Base-by-base conservation (phyloP, 2,797 vertebrate genomes). In the Phataginus tetradactyla region DNA sequence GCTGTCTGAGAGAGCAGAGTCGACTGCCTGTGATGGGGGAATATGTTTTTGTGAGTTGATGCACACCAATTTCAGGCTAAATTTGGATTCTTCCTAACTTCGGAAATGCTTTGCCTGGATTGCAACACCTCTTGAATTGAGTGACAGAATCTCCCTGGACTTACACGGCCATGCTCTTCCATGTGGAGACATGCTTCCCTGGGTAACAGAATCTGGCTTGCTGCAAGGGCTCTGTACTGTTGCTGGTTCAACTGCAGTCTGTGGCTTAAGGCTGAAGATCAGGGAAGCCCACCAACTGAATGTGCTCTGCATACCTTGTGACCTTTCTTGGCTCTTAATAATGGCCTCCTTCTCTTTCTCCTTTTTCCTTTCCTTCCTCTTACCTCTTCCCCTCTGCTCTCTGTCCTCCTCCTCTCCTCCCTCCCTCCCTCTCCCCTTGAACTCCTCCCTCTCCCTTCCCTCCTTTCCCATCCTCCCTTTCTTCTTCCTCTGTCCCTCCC, bases 321-420 rank as follows among this genome's bases (percentile, higher is more conserved):
- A 91, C 15, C 27, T 93, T 86, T 64, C 34, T 32, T 69, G 49
- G 42, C n/a, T 96, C 66, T 90, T 96, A 72, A 81, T 4, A 78
- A 42, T 7, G 88, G n/a, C 42, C 23, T 85, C n/a, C 42, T 87
- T 83, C 4, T 89, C 57, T 66, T 86, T 74, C 15, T 84, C 42
- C 11, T 66, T 86, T 74, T 12, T 84, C 42, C 11, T 37, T 63
- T 25, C 7, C 27, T 74, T 68, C 8, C 72, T 23, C 61, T 2
- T 17, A 61, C 4, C 61, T 79, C 17, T 37, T 42, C 29, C 15
- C 15, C 21, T 74, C 0, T 23, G 25, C 49, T 68, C 29, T 17
- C 21, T 4, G 14, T 15, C 53, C 25, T 49, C 5, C 8, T 27
- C n/a, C 12, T 8, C 45, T 20, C 4, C 45, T 86, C 71, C 21